These are phyloP conservation scores for Zaprionus nigranus DNA, from an alignment of 1,140 invertebrate genomes.

Conservation along the genomic window DNA sequence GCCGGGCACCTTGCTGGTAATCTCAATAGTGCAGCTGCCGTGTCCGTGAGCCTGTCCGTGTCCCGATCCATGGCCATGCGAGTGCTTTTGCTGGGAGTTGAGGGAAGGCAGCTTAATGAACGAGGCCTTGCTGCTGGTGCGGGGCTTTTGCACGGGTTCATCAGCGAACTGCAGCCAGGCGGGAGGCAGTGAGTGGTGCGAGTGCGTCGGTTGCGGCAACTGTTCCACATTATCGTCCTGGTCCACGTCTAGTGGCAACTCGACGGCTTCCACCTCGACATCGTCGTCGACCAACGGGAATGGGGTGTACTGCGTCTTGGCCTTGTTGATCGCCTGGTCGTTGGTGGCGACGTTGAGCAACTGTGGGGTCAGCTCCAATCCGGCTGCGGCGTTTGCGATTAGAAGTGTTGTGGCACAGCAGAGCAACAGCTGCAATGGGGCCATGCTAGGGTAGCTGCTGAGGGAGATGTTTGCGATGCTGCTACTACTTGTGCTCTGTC, in stretches of 20 bases:
- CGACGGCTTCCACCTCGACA: constrained; percentile 55
- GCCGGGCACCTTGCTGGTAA: constrained; percentile 71
- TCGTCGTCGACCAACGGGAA: constrained; percentile 62
- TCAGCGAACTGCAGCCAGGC: constrained; percentile 65
- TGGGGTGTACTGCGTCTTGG: constrained; percentile 56
- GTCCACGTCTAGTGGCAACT: constrained; percentile 62
- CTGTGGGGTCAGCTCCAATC: constrained; percentile 55
- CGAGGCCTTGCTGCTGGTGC: constrained; percentile 39
- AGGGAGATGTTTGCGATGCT: neutral
- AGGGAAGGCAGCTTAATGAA: constrained; percentile 54
- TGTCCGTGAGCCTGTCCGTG: constrained; percentile 55
- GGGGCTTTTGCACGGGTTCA: constrained; percentile 47
- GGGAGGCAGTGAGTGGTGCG: constrained; percentile 58
- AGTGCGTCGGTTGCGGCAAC: constrained; percentile 8
- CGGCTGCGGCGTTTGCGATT: constrained; percentile 50
- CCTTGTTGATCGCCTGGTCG: constrained; percentile 44
- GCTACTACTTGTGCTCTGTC: neutral
- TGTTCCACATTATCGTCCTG: constrained; percentile 44
- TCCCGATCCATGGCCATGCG: constrained; percentile 44
- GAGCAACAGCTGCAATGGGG: constrained; percentile 68
- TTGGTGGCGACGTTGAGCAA: constrained; percentile 38
- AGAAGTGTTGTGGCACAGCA: constrained; percentile 66
- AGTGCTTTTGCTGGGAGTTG: constrained; percentile 63
- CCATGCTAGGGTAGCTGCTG: constrained; percentile 60
- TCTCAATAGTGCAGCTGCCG: constrained; percentile 68